Evolutionary conservation across 2,797 vertebrate genomes (phyloP).

Genomic region (Alectoris magna): DNA sequence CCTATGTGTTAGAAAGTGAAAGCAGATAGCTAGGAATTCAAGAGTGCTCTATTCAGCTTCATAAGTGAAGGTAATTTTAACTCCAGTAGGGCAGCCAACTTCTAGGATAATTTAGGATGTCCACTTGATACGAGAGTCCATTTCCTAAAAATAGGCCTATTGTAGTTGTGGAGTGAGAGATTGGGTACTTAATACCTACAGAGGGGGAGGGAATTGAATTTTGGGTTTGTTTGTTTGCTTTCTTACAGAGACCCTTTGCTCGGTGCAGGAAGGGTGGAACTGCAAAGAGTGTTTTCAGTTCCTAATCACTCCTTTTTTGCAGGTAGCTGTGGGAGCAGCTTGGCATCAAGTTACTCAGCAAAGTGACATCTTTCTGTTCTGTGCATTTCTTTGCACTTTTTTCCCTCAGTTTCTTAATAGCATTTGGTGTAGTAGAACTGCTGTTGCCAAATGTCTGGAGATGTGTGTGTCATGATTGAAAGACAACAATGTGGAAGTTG

Average conservation of each 20-base stretch:
- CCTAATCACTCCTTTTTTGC: rapidly evolving
- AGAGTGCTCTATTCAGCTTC: neutral
- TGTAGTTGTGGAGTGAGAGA: conserved; percentile 10
- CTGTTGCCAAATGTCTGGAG: neutral
- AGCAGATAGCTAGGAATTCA: neutral
- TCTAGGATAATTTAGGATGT: conserved; percentile 13
- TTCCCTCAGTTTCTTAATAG: neutral
- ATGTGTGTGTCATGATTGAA: neutral
- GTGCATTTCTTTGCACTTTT: neutral
- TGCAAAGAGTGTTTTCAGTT: neutral
- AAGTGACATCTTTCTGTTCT: neutral
- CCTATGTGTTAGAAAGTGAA: neutral
- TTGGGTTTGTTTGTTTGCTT: neutral
- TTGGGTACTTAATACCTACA: neutral
- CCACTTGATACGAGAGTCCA: neutral
- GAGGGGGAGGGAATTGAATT: neutral
- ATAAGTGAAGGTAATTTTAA: neutral
- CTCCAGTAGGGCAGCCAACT: conserved; percentile 24
- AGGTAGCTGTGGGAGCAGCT: neutral
- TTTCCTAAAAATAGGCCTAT: conserved; percentile 55
- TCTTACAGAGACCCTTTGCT: neutral
- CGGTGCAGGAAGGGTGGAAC: neutral
- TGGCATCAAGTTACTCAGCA: neutral
- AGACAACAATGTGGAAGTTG: neutral
- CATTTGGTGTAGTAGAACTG: neutral